A percentile compares a stretch with the other conserved stretches of the same genome.
Evolutionary conservation across 2,797 vertebrate genomes (phyloP).

Genomic region (Sebastes cheni): DNA sequence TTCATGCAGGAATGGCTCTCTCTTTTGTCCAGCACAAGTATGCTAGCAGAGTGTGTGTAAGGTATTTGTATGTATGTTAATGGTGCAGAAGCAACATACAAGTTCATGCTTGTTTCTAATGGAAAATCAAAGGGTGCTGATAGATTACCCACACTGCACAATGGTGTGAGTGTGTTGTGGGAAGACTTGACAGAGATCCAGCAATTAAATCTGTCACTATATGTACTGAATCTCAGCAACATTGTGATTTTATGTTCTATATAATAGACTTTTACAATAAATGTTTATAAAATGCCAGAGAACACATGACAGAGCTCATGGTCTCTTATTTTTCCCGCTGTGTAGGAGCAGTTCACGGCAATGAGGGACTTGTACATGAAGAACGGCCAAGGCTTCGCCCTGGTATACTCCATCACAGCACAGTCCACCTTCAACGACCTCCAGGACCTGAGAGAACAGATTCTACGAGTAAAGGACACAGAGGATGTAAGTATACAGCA

Average conservation of each 20-base stretch:
- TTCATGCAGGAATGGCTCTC: neutral
- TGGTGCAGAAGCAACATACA: neutral
- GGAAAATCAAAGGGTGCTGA: neutral
- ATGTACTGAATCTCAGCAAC: neutral
- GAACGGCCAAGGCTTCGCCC: slow-evolving; percentile 98
- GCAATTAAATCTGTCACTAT: neutral
- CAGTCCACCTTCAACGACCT: slow-evolving; percentile 99
- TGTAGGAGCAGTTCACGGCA: slow-evolving; percentile 97
- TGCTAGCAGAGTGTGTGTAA: neutral
- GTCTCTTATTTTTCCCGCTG: neutral
- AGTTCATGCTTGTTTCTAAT: neutral
- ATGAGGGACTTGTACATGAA: slow-evolving; percentile 99
- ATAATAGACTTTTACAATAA: neutral
- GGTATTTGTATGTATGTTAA: neutral
- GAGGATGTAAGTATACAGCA: slow-evolving; percentile 90
- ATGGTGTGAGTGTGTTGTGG: neutral
- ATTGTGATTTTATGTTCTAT: neutral
- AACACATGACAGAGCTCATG: slow-evolving; percentile 3
- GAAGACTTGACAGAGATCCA: neutral
- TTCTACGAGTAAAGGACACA: slow-evolving; percentile 98
- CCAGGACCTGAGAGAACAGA: slow-evolving; percentile 98
- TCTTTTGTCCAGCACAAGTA: neutral
- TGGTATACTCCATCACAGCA: slow-evolving; percentile 99
- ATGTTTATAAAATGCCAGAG: neutral
- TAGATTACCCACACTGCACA: neutral